Percentiles rank a stretch among this genome's conserved stretches.
Evolutionary conservation across 2,113 vertebrate genomes (phyloP).

Genomic region (Pteropus alecto): DNA sequence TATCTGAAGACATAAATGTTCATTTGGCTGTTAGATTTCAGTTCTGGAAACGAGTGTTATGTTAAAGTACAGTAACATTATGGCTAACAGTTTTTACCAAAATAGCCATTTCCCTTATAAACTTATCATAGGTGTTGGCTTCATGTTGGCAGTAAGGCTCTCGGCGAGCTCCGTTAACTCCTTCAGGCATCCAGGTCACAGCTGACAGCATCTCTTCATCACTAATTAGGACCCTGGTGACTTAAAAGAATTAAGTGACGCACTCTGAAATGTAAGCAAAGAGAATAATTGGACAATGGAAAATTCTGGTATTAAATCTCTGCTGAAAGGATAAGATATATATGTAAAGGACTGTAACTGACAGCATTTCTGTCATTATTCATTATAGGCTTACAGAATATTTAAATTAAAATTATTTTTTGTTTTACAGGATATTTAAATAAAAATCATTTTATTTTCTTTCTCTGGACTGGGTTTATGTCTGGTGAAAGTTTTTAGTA

Average conservation of each 20-base stretch:
- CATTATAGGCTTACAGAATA: background rate
- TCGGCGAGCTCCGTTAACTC: background rate
- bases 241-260: conserved; percentile 33
- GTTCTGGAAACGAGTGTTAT: background rate
- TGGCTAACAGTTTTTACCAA: background rate
- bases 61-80: background rate
- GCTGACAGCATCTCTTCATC: background rate
- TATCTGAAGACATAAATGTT: background rate
- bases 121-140: background rate
- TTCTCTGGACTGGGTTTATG: background rate
- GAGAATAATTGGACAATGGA: conserved; percentile 65
- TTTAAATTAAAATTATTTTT: background rate
- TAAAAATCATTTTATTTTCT: background rate
- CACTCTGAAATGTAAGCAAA: conserved; percentile 48
- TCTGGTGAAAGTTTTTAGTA: background rate
- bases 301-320: conserved; percentile 45
- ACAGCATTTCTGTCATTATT: background rate
- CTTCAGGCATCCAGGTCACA: background rate
- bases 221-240: conserved; percentile 70
- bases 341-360: background rate
- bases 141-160: background rate
- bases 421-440: background rate
- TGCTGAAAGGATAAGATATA: background rate
- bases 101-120: background rate
- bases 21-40: background rate